Percentiles rank a stretch among this genome's conserved stretches.
phyloP scores from a whole-genome alignment of 2,888 invertebrate genomes.

The Oligia strigilis region DNA sequence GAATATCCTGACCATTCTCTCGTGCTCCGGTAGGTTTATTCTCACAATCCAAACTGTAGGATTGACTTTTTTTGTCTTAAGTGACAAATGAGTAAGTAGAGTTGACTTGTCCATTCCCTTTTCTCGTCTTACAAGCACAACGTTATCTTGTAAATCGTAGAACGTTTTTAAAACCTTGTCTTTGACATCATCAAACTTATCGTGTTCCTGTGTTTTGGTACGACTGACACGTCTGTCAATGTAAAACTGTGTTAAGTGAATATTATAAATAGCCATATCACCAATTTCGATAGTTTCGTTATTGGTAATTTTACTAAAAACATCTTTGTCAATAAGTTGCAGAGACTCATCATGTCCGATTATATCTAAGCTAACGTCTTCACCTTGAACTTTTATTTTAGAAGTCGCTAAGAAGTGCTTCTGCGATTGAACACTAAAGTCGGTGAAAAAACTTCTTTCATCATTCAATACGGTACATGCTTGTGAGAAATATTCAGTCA shows the following conservation, averaged over 20 bases:
- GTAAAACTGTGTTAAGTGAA: conserved; percentile 28
- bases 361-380: conserved; percentile 32
- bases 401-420: conserved; percentile 25
- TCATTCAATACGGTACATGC: conserved; percentile 5
- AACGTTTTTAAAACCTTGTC: conserved; percentile 17
- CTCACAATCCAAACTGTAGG: conserved; percentile 55
- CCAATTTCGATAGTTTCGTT: conserved; percentile 29
- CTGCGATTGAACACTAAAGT: conserved; percentile 40
- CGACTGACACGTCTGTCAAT: conserved; percentile 26
- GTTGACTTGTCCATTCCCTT: conserved; percentile 63
- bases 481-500: conserved; percentile 21
- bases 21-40: conserved; percentile 45
- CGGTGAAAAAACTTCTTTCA: conserved; percentile 16
- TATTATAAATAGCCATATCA: neutral
- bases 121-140: no score
- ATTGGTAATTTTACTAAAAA: conserved; percentile 32
- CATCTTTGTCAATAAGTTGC: conserved; percentile 15
- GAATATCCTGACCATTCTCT: conserved; percentile 14
- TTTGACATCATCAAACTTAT: neutral
- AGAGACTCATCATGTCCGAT: conserved; percentile 27
- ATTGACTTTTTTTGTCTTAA: conserved; percentile 39
- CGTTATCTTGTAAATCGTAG: no score
- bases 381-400: conserved; percentile 45
- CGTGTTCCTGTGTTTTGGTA: neutral
- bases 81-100: no score